phyloP scores from a whole-genome alignment of 2,113 vertebrate genomes.

The Hippocampus zosterae region DNA sequence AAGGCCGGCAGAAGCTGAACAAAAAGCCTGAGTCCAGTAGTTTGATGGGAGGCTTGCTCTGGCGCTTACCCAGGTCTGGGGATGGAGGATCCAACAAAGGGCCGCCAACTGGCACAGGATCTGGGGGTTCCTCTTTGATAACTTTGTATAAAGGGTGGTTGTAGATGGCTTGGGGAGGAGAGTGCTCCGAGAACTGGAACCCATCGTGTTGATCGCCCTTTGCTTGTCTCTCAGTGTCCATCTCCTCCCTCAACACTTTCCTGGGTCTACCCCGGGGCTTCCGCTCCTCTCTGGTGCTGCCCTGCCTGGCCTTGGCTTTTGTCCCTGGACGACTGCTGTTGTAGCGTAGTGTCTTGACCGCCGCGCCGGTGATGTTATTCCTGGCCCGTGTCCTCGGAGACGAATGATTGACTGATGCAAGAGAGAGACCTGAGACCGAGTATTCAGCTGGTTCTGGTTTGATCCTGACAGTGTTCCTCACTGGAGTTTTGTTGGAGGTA shows the following conservation, averaged over 20 bases:
- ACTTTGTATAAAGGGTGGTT: slow-evolving; percentile 68
- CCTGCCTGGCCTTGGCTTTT: slow-evolving; percentile 43
- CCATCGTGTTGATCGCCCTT: slow-evolving; percentile 25
- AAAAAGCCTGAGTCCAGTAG: slow-evolving; percentile 76
- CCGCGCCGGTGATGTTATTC: slow-evolving; percentile 24
- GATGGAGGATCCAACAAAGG: slow-evolving; percentile 55
- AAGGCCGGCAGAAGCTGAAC: slow-evolving; percentile 72
- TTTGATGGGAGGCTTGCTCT: slow-evolving; percentile 77
- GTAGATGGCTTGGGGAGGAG: slow-evolving; percentile 50
- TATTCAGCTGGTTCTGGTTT: slow-evolving; percentile 64
- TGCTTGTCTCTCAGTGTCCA: slow-evolving; percentile 8
- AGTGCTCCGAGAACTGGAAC: slow-evolving; percentile 37
- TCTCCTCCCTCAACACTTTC: slow-evolving; percentile 35
- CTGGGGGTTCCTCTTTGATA: slow-evolving; percentile 75
- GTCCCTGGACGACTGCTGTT: slow-evolving; percentile 52
- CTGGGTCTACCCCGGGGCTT: slow-evolving; percentile 28
- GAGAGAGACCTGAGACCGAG: slow-evolving; percentile 51
- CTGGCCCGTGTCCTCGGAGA: slow-evolving; percentile 27
- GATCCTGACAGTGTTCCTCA: slow-evolving; percentile 46
- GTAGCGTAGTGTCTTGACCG: slow-evolving; percentile 49
- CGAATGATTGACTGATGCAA: slow-evolving; percentile 4
- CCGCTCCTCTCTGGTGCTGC: slow-evolving; percentile 17
- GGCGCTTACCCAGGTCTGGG: slow-evolving; percentile 73
- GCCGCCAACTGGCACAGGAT: slow-evolving; percentile 63
- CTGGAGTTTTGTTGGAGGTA: slow-evolving; percentile 24